Evolutionary conservation across 2,797 vertebrate genomes (phyloP).

Genomic region (Apogon hyalosoma): DNA sequence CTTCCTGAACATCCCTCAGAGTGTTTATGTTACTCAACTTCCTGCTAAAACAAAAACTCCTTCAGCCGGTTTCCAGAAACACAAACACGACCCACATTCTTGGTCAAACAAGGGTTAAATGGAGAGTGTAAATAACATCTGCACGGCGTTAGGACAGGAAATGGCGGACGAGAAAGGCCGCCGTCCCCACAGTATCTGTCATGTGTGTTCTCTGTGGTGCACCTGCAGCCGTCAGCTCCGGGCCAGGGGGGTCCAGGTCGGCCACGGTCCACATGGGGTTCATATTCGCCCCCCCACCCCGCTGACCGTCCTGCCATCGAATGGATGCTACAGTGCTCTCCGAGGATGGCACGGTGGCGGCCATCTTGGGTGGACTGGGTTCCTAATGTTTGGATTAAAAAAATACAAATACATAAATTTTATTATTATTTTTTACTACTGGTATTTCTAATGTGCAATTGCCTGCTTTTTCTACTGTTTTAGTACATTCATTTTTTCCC

Average conservation of each 20-base stretch:
- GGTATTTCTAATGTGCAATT: too few relatives aligned
- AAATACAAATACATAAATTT: neutral
- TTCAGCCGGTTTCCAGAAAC: slow-evolving; percentile 17
- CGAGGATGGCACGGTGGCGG: slow-evolving; percentile 58
- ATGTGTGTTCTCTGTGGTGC: slow-evolving; percentile 45
- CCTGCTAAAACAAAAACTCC: slow-evolving; percentile 27
- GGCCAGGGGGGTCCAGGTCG: slow-evolving; percentile 38
- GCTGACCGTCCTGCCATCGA: slow-evolving; percentile 68
- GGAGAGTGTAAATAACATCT: slow-evolving; percentile 58
- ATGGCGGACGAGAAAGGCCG: slow-evolving; percentile 1
- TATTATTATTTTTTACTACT: too few relatives aligned
- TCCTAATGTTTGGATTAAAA: slow-evolving; percentile 55
- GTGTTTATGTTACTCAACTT: slow-evolving; percentile 32
- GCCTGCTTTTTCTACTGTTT: neutral
- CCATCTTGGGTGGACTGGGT: slow-evolving; percentile 80
- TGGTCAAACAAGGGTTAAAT: slow-evolving; percentile 23
- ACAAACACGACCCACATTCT: slow-evolving; percentile 1
- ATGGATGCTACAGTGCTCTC: slow-evolving; percentile 40
- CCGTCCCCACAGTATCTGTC: neutral
- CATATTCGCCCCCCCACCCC: slow-evolving; percentile 41
- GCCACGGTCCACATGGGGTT: slow-evolving; percentile 59
- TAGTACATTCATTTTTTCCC: too few relatives aligned
- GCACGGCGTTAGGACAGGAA: slow-evolving; percentile 63
- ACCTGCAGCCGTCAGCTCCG: slow-evolving; percentile 66
- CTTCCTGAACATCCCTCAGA: slow-evolving; percentile 26